Evolutionary conservation across 2,888 invertebrate genomes (phyloP).

Genomic region (Caenorhabditis imperialis): DNA sequence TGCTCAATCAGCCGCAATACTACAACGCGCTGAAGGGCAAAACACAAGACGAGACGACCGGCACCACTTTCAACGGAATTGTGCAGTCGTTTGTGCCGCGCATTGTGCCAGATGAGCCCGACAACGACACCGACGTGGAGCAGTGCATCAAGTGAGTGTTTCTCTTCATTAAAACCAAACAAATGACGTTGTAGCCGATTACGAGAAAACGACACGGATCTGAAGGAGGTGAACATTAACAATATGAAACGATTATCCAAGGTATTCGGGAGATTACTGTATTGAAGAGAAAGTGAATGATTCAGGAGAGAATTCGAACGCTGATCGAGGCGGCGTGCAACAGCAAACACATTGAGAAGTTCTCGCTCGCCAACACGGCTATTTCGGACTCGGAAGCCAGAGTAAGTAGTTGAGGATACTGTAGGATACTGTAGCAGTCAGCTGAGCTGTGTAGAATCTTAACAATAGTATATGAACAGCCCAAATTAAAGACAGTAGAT

Average conservation of each 20-base stretch:
- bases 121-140: slow-evolving; percentile 95
- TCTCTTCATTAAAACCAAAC: slow-evolving; percentile 11
- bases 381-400: slow-evolving; percentile 90
- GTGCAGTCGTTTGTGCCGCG: slow-evolving; percentile 90
- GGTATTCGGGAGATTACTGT: slow-evolving; percentile 19
- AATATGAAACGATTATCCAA: slow-evolving; percentile 93
- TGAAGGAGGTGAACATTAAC: slow-evolving; percentile 96
- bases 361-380: slow-evolving; percentile 93
- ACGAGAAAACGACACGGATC: slow-evolving; percentile 86
- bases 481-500: too few relatives aligned
- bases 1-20: slow-evolving; percentile 99
- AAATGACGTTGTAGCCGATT: slow-evolving; percentile 80
- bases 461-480: too few relatives aligned
- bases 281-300: neutral
- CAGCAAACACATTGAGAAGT: slow-evolving; percentile 91
- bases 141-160: slow-evolving; percentile 86
- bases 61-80: slow-evolving; percentile 72
- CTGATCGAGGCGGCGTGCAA: slow-evolving; percentile 88
- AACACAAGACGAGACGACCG: slow-evolving; percentile 75
- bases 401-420: slow-evolving; percentile 77
- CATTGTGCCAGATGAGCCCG: slow-evolving; percentile 93
- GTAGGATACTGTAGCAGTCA: too few relatives aligned
- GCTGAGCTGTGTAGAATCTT: too few relatives aligned
- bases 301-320: slow-evolving; percentile 89
- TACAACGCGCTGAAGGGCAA: slow-evolving; percentile 86